These are phyloP conservation scores for Microplitis demolitor DNA, from an alignment of 1,140 invertebrate species.

Conservation along the genomic window DNA sequence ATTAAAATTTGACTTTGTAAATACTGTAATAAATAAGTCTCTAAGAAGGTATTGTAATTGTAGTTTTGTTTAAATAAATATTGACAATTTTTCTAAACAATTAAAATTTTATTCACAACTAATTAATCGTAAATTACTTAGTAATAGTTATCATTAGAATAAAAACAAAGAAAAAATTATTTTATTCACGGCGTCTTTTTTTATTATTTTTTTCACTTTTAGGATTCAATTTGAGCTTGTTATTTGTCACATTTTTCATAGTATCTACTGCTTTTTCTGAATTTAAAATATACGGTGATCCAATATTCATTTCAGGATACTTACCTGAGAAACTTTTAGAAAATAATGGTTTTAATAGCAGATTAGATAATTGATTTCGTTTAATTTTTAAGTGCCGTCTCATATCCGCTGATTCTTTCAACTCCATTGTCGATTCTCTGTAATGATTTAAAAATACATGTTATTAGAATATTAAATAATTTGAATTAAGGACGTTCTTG, in stretches of 20 bases:
- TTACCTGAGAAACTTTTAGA: constrained; percentile 73
- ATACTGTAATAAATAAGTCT: neutral
- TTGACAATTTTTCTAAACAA: too few relatives aligned
- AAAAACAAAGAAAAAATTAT: too few relatives aligned
- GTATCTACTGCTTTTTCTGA: constrained; percentile 62
- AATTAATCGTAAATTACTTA: too few relatives aligned
- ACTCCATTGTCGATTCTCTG: constrained; percentile 52
- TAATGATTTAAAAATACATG: constrained; percentile 24
- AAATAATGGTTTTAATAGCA: constrained; percentile 70
- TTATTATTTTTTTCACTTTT: constrained; percentile 20
- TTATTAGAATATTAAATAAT: constrained; percentile 18
- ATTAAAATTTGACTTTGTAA: neutral
- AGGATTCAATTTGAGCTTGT: constrained; percentile 43
- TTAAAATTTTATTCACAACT: too few relatives aligned
- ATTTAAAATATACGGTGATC: constrained; percentile 38
- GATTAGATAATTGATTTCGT: constrained; percentile 63
- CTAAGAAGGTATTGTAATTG: neutral
- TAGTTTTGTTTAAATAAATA: neutral
- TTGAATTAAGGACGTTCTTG: constrained; percentile 13
- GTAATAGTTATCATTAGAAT: too few relatives aligned
- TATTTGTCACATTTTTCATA: constrained; percentile 58
- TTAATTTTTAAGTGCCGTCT: constrained; percentile 61
- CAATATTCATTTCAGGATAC: constrained; percentile 63
- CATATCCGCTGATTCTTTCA: constrained; percentile 47
- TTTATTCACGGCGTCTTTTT: neutral